Evolutionary conservation across 2,888 invertebrate genomes (phyloP).

Genomic region (Agonopterix arenella): DNA sequence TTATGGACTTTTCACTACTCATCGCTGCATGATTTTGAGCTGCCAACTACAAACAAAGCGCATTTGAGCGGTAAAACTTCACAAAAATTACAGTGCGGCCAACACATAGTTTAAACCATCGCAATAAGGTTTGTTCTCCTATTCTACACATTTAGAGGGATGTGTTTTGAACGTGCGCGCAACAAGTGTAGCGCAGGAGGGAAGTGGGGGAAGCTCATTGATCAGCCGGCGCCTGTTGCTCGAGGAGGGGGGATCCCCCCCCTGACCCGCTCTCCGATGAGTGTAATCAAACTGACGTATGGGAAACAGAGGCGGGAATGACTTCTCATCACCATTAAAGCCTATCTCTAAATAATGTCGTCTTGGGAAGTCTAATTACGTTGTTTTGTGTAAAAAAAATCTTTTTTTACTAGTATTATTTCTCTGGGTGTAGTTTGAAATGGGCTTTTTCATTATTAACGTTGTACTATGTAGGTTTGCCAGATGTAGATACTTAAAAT

Average conservation of each 20-base stretch:
- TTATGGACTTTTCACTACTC: no score
- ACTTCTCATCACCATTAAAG: slow-evolving; percentile 4
- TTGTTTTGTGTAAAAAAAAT: no score
- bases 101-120: not conserved
- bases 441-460: no score
- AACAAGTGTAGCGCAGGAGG: slow-evolving; percentile 69
- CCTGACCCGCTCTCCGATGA: slow-evolving; percentile 17
- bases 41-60: not conserved
- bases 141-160: no score
- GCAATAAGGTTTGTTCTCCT: no score
- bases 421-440: no score
- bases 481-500: no score
- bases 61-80: not conserved
- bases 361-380: no score
- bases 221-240: slow-evolving; percentile 69
- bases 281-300: slow-evolving; percentile 44
- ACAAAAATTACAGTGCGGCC: not conserved
- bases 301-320: not conserved
- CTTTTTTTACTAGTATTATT: no score
- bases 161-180: slow-evolving; percentile 43
- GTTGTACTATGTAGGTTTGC: no score
- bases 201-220: slow-evolving; percentile 50
- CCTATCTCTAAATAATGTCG: not conserved
- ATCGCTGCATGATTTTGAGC: not conserved
- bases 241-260: slow-evolving; percentile 30